Base-by-base conservation (phyloP, 2,888 invertebrate species). In the Agrilus cyanescens region DNA sequence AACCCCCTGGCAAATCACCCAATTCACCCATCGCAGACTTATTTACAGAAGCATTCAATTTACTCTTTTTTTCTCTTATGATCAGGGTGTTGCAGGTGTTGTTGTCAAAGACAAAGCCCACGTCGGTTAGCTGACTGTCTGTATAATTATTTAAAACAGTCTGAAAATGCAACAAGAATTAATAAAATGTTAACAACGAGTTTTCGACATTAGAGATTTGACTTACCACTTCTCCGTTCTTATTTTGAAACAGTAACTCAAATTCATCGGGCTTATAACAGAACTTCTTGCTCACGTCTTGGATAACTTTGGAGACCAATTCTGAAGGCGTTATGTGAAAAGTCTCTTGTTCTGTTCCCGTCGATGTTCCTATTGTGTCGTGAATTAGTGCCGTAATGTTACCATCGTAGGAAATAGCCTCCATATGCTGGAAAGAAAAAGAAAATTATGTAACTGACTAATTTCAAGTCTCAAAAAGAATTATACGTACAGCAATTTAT, bases 181-280 rank as follows among this genome's bases (percentile, higher is more conserved):
- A 25, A 34, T 29, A 43, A 12, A 43, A 20, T 18, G 5, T 7
- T 20, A n/a, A n/a, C n/a, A n/a, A 20, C 34, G 3, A 33, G 38
- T 12, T 38, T 37, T 14, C 12, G 4, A 5, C 29, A 13, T 13
- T 4, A 38, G 6, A 4, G 36, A 8, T 12, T 40, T 36, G 45
- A 51, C 56, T 54, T 52, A 59, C 57, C 4, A 48, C 51, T 36
- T 49, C 50, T 32, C 51, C 53, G 37, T 52, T 51, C 31, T 46
- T 50, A 35, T 48, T 45, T 50, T 67, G 63, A 25, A 65, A 50
- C 13, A 61, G 52, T 14, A 73, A 53, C 46, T 67, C 64, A 51
- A 72, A 68, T n/a, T 62, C 58, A 35, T 66, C 65, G 10, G 67
- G 61, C 42, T 69, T 66, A 53, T 69, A 72, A 43, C 65, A 62